These are phyloP conservation scores for Ophion costatus DNA, from an alignment of 2,888 invertebrate genomes.

Conservation along the genomic window DNA sequence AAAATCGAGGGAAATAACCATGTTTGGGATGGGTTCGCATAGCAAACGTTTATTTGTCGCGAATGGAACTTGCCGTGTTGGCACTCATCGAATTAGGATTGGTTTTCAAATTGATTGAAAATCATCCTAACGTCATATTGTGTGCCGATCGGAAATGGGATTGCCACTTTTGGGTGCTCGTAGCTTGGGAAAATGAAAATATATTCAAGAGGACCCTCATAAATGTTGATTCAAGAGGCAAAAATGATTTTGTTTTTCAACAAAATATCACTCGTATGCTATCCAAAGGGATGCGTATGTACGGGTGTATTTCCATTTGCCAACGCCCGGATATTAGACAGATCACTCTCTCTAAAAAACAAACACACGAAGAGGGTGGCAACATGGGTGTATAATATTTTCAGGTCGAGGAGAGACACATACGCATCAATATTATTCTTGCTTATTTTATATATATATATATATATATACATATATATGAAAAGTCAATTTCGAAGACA, in stretches of 20 bases:
- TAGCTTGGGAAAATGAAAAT: not conserved
- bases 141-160: not conserved
- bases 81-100: not conserved
- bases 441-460: not conserved
- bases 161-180: not conserved
- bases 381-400: constrained; percentile 18
- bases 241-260: not conserved
- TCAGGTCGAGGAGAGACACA: constrained; percentile 27
- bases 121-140: not conserved
- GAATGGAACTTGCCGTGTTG: not conserved
- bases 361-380: constrained; percentile 52
- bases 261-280: not conserved
- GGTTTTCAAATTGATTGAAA: not conserved
- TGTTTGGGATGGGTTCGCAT: not conserved
- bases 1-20: not conserved
- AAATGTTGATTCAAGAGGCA: not conserved
- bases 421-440: constrained; percentile 51
- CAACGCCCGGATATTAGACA: constrained; percentile 45
- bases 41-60: not conserved
- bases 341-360: constrained; percentile 56
- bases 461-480: not conserved
- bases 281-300: not conserved
- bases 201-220: not conserved
- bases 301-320: not conserved
- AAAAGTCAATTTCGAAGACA: not conserved